Conservation (phyloP, 1,140 invertebrate species). For the Gonatopus flavifemur region DNA sequence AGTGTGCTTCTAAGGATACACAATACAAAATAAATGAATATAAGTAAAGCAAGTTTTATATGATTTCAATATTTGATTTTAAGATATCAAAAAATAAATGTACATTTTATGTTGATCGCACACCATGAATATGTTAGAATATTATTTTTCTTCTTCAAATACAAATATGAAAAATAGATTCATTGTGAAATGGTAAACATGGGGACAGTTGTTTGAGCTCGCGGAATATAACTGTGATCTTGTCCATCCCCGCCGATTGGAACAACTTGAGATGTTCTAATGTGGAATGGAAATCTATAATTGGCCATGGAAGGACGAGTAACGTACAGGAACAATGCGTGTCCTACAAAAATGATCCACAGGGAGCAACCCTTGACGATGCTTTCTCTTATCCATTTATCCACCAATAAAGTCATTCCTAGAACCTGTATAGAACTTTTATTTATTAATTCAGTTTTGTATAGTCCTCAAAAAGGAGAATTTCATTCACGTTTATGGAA, state of each 20-base stretch:
- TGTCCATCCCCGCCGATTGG: conserved; percentile 39
- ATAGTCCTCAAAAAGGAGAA: neutral
- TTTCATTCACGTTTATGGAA: neutral
- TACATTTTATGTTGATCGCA: conserved; percentile 16
- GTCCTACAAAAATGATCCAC: conserved; percentile 75
- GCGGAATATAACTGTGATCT: conserved; percentile 43
- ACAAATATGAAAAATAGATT: conserved; percentile 6
- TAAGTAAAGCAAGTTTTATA: too few species aligned
- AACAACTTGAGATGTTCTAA: conserved; percentile 46
- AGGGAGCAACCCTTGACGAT: conserved; percentile 79
- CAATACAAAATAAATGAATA: too few species aligned
- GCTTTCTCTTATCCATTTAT: conserved; percentile 90
- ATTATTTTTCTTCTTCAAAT: conserved; percentile 9
- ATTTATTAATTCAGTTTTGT: conserved; percentile 17
- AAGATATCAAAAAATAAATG: conserved; percentile 13
- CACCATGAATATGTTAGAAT: conserved; percentile 13
- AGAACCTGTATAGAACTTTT: conserved; percentile 68
- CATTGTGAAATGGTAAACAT: conserved; percentile 32
- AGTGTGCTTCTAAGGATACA: too few species aligned
- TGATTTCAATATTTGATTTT: too few species aligned
- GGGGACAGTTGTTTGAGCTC: conserved; percentile 17
- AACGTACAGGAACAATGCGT: conserved; percentile 73
- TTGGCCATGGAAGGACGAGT: conserved; percentile 43
- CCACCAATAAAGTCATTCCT: conserved; percentile 79
- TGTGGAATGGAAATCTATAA: conserved; percentile 48